Conservation (phyloP, 2,888 invertebrate genomes). For the Pandemis corylana region DNA sequence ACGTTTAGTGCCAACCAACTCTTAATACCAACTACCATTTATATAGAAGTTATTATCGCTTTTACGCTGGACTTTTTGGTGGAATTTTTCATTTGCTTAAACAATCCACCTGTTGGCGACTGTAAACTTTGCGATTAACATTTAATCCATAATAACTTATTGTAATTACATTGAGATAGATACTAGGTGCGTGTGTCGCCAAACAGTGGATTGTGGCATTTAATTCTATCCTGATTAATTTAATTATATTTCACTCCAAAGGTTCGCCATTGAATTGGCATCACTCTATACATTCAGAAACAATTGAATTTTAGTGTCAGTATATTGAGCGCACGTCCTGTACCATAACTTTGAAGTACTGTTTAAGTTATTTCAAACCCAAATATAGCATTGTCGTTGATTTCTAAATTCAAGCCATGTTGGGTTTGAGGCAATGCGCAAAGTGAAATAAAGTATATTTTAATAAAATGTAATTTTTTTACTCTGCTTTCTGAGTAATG, state of each 20-base stretch:
- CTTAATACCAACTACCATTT: constrained; percentile 23
- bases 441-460: not conserved
- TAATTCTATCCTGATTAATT: constrained; percentile 1
- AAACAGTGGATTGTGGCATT: not conserved
- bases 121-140: not conserved
- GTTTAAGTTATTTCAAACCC: constrained; percentile 5
- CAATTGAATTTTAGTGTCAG: not conserved
- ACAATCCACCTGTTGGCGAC: constrained; percentile 6
- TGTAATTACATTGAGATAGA: not conserved
- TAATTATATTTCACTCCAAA: constrained; percentile 3
- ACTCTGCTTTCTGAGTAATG: not conserved
- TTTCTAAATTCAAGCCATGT: not conserved
- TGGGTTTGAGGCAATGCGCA: not conserved
- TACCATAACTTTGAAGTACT: not conserved
- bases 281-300: not conserved
- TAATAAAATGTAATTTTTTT: not conserved
- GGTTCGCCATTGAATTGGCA: not conserved
- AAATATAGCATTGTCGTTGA: not conserved
- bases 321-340: not conserved
- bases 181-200: not conserved
- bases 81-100: constrained; percentile 2
- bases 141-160: not conserved
- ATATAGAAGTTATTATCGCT: constrained; percentile 3
- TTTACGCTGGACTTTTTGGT: not conserved
- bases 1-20: constrained; percentile 40